These are phyloP conservation scores for Anaspis maculata DNA, from an alignment of 2,888 invertebrate species.

Conservation along the genomic window DNA sequence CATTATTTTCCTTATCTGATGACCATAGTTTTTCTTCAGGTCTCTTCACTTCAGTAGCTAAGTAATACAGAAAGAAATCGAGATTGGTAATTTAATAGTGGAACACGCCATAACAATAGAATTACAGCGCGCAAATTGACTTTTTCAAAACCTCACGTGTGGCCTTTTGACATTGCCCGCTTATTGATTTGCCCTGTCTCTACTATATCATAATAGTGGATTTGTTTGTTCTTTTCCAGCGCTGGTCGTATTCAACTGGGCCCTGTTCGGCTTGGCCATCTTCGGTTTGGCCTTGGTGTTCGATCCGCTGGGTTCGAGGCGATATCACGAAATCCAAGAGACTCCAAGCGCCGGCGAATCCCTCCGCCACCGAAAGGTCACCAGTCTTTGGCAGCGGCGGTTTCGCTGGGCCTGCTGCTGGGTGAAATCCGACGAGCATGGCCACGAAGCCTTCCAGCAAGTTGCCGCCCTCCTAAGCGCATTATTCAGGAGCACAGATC, in stretches of 20 bases:
- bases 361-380: conserved; percentile 59
- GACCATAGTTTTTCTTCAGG: no score
- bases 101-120: no score
- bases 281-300: conserved; percentile 72
- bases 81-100: no score
- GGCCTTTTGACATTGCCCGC: no score
- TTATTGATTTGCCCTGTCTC: no score
- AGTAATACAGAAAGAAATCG: no score
- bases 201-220: no score
- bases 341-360: conserved; percentile 53
- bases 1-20: no score
- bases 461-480: conserved; percentile 70
- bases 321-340: conserved; percentile 55
- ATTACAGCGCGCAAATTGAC: no score
- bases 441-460: conserved; percentile 71
- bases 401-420: conserved; percentile 71
- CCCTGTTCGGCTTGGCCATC: conserved; percentile 62
- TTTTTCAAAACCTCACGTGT: no score
- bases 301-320: conserved; percentile 66
- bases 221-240: no score
- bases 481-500: conserved; percentile 74
- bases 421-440: conserved; percentile 62
- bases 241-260: conserved; percentile 75
- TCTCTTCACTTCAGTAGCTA: no score
- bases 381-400: conserved; percentile 64